Evolutionary conservation across 2,113 vertebrate genomes (phyloP), one percentile per base, ranked within the genome.

Genomic region (Erinaceus europaeus): DNA sequence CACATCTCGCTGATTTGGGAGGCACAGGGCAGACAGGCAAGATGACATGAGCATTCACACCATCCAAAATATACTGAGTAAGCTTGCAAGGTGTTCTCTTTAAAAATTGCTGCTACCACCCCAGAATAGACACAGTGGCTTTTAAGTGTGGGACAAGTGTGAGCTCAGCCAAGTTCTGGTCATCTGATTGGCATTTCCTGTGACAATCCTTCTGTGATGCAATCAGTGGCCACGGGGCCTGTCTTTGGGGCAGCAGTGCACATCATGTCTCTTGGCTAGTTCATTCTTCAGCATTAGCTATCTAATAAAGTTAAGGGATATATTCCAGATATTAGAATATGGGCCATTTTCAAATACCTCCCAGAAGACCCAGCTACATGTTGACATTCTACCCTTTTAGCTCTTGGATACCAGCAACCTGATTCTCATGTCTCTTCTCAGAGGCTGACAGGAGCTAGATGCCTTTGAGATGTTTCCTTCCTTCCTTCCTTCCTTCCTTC

Each of bases 61-160:
- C 48, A 15, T 42, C 55, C 44, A 23, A 76, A 52, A 62, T 29
- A 55, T 32, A 44, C 50, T 7, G 65, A 52, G 61, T 36, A 89
- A 44, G 38, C 23, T 68, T 27, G 64, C 23, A 53, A 73, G 38
- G 57, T 72, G 79, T 57, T 34, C n/a, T 55, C 52, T 87, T 75
- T 65, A 46, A 74, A 80, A 84, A 68, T 32, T 88, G 69, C 50
- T 94, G 85, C n/a, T n/a, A n/a, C 73, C 86, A 86, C 92, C 86
- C 80, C 89, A 71, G 85, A 91, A 84, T 75, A 90, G 90, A 85
- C 84, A 75, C 87, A 65, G 92, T 89, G 72, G 57, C 50, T 90
- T 91, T 92, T 59, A 55, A 95, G 92, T 77, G 80, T 18, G 40
- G 87, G 75, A 89, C 78, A 84, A 46, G 25, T 38, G 67, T n/a